phyloP scores from a whole-genome alignment of 2,797 vertebrate species.

The Dromococcyx pavoninus region DNA sequence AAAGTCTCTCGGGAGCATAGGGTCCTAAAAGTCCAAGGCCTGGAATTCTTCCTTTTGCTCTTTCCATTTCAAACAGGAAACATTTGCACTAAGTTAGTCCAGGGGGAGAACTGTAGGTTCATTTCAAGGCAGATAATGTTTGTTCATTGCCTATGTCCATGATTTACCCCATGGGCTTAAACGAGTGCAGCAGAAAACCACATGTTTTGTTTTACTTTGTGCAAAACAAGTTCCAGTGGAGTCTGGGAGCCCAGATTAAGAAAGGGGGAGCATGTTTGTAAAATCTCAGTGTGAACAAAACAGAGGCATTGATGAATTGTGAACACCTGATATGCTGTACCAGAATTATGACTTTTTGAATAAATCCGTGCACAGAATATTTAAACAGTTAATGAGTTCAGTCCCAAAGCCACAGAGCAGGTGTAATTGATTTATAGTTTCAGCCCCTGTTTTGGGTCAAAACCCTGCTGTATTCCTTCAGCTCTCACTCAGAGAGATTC shows the following conservation, averaged over 20 bases:
- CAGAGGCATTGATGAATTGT: background rate
- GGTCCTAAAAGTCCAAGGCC: slow-evolving; percentile 77
- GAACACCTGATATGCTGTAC: slow-evolving; percentile 54
- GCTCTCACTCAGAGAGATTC: background rate
- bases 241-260: slow-evolving; percentile 60
- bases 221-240: slow-evolving; percentile 66
- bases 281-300: slow-evolving; percentile 51
- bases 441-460: slow-evolving; percentile 31
- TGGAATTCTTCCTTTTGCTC: slow-evolving; percentile 80
- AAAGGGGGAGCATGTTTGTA: slow-evolving; percentile 23
- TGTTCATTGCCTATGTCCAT: slow-evolving; percentile 76
- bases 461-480: background rate
- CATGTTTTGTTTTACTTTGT: slow-evolving; percentile 73
- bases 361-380: slow-evolving; percentile 35
- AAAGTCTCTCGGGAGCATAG: slow-evolving; percentile 68
- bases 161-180: slow-evolving; percentile 79
- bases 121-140: slow-evolving; percentile 81
- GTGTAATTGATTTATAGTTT: slow-evolving; percentile 44
- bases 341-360: slow-evolving; percentile 25
- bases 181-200: slow-evolving; percentile 70
- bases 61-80: slow-evolving; percentile 84
- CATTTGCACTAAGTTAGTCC: slow-evolving; percentile 79
- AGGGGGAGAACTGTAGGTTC: slow-evolving; percentile 73
- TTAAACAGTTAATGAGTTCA: slow-evolving; percentile 32
- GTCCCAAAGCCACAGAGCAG: background rate